These are phyloP conservation scores for Lasioglossum albipes DNA, from an alignment of 1,140 invertebrate genomes.

Conservation along the genomic window DNA sequence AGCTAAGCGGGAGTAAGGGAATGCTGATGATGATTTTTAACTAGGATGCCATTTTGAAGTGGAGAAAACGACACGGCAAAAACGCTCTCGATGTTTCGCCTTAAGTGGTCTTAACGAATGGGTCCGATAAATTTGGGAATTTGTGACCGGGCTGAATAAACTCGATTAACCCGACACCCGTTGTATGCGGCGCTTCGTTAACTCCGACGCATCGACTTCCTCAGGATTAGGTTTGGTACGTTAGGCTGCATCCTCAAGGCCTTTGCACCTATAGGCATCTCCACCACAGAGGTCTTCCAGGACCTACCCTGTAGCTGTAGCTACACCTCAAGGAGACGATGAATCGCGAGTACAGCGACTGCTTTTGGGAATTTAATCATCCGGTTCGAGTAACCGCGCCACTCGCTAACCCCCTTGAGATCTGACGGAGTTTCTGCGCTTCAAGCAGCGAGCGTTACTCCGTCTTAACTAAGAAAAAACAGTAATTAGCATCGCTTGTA, in stretches of 20 bases:
- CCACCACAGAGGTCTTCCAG: slow-evolving; percentile 34
- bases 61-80: too few relatives aligned
- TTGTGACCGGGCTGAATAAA: slow-evolving; percentile 30
- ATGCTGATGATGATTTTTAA: too few relatives aligned
- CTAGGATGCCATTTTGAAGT: too few relatives aligned
- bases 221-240: slow-evolving; percentile 62
- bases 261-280: slow-evolving; percentile 53
- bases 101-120: neutral
- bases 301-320: slow-evolving; percentile 25
- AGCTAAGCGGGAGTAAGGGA: too few relatives aligned
- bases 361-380: slow-evolving; percentile 69
- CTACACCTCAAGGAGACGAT: slow-evolving; percentile 45
- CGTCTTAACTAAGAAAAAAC: slow-evolving; percentile 6
- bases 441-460: slow-evolving; percentile 4
- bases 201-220: slow-evolving; percentile 59
- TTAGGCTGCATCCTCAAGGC: slow-evolving; percentile 59
- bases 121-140: slow-evolving; percentile 14
- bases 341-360: slow-evolving; percentile 51
- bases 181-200: slow-evolving; percentile 59
- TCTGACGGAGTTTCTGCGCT: slow-evolving; percentile 24
- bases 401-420: slow-evolving; percentile 34
- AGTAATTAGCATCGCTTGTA: slow-evolving; percentile 27
- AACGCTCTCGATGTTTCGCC: too few relatives aligned
- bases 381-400: slow-evolving; percentile 60
- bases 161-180: slow-evolving; percentile 52